Conservation (phyloP, 2,113 vertebrate species). For the Serinus canaria region DNA sequence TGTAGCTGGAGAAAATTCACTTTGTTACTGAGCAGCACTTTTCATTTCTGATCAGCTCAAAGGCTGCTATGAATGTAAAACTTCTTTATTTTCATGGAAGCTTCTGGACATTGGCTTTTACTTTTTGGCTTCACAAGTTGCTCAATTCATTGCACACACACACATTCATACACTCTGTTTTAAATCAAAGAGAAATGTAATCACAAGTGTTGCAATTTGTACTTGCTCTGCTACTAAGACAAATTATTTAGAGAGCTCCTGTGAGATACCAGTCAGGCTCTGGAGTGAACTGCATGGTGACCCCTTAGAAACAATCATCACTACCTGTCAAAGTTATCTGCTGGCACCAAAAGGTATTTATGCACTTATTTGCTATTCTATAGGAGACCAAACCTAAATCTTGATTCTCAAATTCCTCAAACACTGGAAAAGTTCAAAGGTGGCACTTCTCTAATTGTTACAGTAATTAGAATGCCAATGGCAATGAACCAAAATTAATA, state of each 20-base stretch:
- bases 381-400: not conserved
- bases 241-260: too few relatives aligned
- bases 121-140: not conserved
- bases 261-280: too few relatives aligned
- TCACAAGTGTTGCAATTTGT: too few relatives aligned
- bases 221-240: too few relatives aligned
- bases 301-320: too few relatives aligned
- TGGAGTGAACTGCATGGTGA: too few relatives aligned
- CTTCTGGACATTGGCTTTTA: not conserved
- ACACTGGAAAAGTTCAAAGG: not conserved
- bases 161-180: not conserved
- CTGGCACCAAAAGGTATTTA: slow-evolving; percentile 40
- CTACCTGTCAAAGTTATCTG: not conserved
- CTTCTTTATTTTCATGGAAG: not conserved
- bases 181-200: not conserved
- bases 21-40: not conserved
- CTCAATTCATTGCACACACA: not conserved
- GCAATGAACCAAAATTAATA: not conserved
- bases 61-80: not conserved
- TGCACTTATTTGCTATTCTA: not conserved
- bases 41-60: not conserved
- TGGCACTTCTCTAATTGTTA: not conserved
- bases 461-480: not conserved
- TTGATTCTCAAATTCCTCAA: not conserved
- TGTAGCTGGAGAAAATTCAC: not conserved